Evolutionary conservation across 2,113 vertebrate species (phyloP).

Genomic region (Cyphomyrus discorhynchus): DNA sequence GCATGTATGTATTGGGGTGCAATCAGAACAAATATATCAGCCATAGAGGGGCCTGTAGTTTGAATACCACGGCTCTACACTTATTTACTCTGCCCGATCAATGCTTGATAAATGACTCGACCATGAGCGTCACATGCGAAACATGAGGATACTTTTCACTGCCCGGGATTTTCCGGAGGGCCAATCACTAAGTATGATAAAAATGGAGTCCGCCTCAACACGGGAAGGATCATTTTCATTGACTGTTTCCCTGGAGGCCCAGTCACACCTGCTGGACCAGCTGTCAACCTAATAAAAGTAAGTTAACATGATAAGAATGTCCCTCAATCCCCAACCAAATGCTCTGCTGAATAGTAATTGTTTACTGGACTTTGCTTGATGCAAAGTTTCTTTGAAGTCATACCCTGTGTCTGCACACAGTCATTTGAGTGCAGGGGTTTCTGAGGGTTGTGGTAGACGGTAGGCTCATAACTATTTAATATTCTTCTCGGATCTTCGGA

Average conservation of each 20-base stretch:
- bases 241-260: background rate
- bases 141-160: background rate
- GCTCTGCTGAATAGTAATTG: slow-evolving; percentile 22
- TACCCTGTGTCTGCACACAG: slow-evolving; percentile 26
- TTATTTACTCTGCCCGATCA: background rate
- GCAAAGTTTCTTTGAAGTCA: slow-evolving; percentile 14
- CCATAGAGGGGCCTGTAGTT: background rate
- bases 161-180: background rate
- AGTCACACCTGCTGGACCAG: background rate
- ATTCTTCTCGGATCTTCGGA: slow-evolving; percentile 21
- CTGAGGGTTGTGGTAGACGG: background rate
- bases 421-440: background rate
- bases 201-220: background rate
- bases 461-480: background rate
- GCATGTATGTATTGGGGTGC: background rate
- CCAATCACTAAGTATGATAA: background rate
- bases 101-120: background rate
- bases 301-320: slow-evolving; percentile 7
- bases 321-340: background rate
- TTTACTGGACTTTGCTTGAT: slow-evolving; percentile 16
- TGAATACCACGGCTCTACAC: background rate
- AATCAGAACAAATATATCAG: background rate
- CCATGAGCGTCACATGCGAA: background rate
- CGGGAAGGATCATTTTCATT: background rate
- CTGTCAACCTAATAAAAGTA: slow-evolving; percentile 16